Evolutionary conservation across 2,888 invertebrate species (phyloP), one percentile per base, ranked within the genome.

Genomic region (Temnothorax ravouxi): DNA sequence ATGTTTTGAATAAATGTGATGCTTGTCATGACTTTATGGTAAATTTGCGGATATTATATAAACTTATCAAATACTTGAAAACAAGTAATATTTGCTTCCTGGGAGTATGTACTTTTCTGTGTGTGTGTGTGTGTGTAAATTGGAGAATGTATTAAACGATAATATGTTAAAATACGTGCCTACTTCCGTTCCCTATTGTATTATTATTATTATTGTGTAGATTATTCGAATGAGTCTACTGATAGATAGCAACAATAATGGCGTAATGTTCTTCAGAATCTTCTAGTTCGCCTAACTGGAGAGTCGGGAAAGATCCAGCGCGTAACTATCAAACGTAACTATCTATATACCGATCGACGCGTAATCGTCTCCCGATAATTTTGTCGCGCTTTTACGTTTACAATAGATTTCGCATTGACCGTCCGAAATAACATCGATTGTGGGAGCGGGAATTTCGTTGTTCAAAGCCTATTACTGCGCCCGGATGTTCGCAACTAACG

Each of bases 401-500:
- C 25, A 47, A n/a, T 56, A 6, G 15, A 56, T 77, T 18, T 34
- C 29, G 44, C 29, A 34, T 44, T 21, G 15, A 21, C 9, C 29
- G 11, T 56, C 9, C 72, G 62, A 86, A 82, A 79, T 64, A 77
- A 83, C 83, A 79, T 74, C 59, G 84, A 85, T 85, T 44, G 74
- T 62, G 38, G 67, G 61, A 69, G 84, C 64, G 83, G 69, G 56
- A 72, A 81, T 84, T 87, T 91, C 66, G 88, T 84, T 87, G 87
- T 84, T 88, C 74, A 87, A 88, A 89, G 84, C 83, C 88, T 84
- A 91, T 90, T 90, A 88, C 81, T 50, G 77, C n/a, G 86, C 61
- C 90, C 90, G 90, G 90, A 90, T 91, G 90, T 87, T 88, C 79
- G 89, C 84, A 90, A 91, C 90, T 90, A 90, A 88, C 88, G 85